phyloP scores from a whole-genome alignment of 2,113 vertebrate species.

The Tonatia bakeri region DNA sequence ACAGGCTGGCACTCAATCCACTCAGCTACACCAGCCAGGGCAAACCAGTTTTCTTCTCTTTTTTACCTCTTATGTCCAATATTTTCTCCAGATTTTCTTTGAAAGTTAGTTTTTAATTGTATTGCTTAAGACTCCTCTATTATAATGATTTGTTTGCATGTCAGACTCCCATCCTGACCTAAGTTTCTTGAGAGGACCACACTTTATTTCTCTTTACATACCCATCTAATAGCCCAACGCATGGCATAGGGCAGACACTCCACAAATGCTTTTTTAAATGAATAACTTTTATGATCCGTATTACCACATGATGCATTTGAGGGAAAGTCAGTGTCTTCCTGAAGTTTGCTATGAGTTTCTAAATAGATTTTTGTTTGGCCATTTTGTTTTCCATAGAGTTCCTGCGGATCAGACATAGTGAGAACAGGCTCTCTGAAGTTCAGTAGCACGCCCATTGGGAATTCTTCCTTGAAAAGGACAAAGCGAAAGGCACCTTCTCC shows the following conservation, averaged over 20 bases:
- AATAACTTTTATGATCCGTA: background rate
- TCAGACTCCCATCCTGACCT: background rate
- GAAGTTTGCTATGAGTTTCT: background rate
- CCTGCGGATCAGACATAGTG: constrained; percentile 60
- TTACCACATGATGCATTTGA: background rate
- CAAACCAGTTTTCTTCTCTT: background rate
- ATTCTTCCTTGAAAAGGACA: constrained; percentile 89
- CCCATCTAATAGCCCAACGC: background rate
- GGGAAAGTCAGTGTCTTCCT: background rate
- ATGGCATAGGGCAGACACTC: background rate
- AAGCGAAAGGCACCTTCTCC: constrained; percentile 96
- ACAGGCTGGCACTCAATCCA: no score
- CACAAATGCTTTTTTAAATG: background rate
- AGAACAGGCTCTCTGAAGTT: constrained; percentile 80
- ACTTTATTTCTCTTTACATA: background rate
- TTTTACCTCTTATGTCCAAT: background rate
- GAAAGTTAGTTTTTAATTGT: background rate
- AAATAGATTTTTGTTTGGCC: background rate
- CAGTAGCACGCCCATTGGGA: constrained; percentile 77
- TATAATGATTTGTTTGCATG: background rate
- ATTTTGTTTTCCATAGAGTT: constrained; percentile 58
- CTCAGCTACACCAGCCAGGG: no score
- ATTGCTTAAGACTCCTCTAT: background rate
- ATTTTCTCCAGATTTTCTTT: background rate
- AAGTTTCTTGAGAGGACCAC: background rate